phyloP scores from a whole-genome alignment of 2,113 vertebrate genomes.

The Indri indri region DNA sequence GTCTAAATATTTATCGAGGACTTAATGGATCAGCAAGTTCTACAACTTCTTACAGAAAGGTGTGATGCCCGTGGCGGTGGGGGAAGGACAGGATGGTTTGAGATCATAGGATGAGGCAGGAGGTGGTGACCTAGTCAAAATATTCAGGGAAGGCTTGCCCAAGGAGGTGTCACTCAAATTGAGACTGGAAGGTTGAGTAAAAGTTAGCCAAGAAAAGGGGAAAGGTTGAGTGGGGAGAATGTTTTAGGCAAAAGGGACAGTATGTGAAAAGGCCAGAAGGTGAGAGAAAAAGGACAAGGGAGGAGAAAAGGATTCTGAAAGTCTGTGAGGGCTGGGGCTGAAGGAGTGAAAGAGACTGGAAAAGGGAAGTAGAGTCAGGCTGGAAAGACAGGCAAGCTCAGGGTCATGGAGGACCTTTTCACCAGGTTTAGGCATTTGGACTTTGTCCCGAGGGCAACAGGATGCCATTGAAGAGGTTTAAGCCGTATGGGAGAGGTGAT shows the following conservation, averaged over 20 bases:
- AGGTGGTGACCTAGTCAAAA: neutral
- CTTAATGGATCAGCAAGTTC: neutral
- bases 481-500: neutral
- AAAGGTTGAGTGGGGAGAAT: neutral
- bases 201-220: neutral
- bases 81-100: neutral
- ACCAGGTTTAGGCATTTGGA: neutral
- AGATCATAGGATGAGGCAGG: neutral
- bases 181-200: neutral
- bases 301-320: neutral
- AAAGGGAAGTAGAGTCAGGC: neutral
- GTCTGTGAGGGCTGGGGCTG: neutral
- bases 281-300: neutral
- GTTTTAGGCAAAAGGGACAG: neutral
- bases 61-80: neutral
- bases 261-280: neutral
- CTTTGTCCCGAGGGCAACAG: neutral
- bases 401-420: neutral
- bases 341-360: neutral
- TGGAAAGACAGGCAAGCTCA: neutral
- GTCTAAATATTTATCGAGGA: slow-evolving; percentile 11
- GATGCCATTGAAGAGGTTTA: neutral
- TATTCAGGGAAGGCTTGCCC: neutral
- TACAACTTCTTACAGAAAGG: neutral
- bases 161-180: neutral